A percentile compares a stretch with the other conserved stretches of the same genome.
phyloP scores from a whole-genome alignment of 2,888 invertebrate species.

The Neoitamus cyanurus region DNA sequence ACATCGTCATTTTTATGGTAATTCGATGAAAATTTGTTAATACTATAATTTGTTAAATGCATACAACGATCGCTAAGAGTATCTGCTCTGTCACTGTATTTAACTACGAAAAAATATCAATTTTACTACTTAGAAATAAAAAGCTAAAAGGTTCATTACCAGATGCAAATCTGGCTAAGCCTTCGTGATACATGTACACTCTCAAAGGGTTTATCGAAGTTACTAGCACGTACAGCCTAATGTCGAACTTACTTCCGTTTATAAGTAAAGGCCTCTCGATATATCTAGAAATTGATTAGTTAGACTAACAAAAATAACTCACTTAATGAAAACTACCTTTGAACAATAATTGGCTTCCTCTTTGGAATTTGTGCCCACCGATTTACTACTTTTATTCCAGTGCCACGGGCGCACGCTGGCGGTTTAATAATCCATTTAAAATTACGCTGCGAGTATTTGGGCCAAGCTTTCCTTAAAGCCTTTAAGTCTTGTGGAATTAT shows the following conservation, averaged over 20 bases:
- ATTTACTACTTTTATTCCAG: conserved; percentile 94
- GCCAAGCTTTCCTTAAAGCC: conserved; percentile 86
- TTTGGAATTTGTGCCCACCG: conserved; percentile 95
- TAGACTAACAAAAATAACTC: neutral
- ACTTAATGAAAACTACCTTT: conserved; percentile 68
- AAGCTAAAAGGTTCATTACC: conserved; percentile 67
- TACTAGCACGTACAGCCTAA: conserved; percentile 93
- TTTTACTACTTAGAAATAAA: neutral
- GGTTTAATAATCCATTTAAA: conserved; percentile 98
- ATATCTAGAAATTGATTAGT: conserved; percentile 67
- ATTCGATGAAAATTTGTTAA: conserved; percentile 86
- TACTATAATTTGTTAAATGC: conserved; percentile 93
- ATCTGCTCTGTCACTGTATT: conserved; percentile 82
- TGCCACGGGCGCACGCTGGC: conserved; percentile 96
- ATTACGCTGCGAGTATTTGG: conserved; percentile 77
- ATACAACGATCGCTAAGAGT: conserved; percentile 87
- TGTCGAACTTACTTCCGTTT: conserved; percentile 96
- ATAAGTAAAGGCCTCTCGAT: conserved; percentile 87
- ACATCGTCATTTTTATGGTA: conserved; percentile 93
- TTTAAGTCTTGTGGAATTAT: conserved; percentile 90
- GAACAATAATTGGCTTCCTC: conserved; percentile 89
- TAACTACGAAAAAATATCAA: conserved; percentile 69
- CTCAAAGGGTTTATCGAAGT: conserved; percentile 94
- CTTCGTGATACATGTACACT: conserved; percentile 95
- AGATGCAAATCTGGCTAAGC: conserved; percentile 95